Percentiles rank a stretch among this genome's conserved stretches.
phyloP scores from a whole-genome alignment of 2,888 invertebrate genomes.

The Eutolmus rufibarbis region DNA sequence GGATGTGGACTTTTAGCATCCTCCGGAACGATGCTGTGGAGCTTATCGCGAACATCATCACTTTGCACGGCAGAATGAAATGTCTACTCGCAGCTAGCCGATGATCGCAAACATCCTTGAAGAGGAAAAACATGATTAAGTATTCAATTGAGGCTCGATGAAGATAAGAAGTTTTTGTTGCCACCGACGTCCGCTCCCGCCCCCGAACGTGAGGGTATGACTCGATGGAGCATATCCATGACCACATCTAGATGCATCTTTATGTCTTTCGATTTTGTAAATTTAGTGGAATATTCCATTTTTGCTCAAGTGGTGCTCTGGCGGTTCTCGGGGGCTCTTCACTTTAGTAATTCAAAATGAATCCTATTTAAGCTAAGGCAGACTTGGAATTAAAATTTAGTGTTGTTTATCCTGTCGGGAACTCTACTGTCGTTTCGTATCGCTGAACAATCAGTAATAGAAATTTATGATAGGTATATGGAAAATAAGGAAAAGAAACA shows the following conservation, averaged over 20 bases:
- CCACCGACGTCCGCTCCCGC: neutral
- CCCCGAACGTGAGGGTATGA: neutral
- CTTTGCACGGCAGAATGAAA: neutral
- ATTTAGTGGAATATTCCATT: neutral
- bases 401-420: neutral
- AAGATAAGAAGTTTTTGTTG: conserved; percentile 9
- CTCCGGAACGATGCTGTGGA: neutral
- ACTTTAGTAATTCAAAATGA: neutral
- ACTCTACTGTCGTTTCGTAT: neutral
- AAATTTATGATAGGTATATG: neutral
- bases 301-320: neutral
- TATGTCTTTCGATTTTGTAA: neutral
- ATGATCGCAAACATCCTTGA: conserved; percentile 28
- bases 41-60: conserved; percentile 30
- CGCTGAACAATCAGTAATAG: neutral
- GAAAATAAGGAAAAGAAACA: neutral
- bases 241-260: neutral
- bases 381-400: neutral
- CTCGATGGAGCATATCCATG: neutral
- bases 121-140: conserved; percentile 38
- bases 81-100: neutral
- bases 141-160: conserved; percentile 26
- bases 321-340: neutral
- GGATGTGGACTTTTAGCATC: neutral
- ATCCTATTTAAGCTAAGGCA: neutral